Conservation (phyloP, 2,888 invertebrate species). For the Apodemia mormo region DNA sequence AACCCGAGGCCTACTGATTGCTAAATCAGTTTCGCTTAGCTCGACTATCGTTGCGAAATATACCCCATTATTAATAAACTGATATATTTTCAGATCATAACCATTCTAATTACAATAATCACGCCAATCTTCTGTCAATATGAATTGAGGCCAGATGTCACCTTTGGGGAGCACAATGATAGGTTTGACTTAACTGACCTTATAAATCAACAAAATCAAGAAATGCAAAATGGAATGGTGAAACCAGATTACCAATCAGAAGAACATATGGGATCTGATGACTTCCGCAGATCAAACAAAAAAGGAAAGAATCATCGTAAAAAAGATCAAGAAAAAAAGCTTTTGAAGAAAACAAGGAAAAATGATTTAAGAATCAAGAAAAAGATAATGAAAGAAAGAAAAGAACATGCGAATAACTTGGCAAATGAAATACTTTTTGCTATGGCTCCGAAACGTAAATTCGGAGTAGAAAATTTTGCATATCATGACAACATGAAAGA, state of each 20-base stretch:
- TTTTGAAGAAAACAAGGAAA: conserved; percentile 18
- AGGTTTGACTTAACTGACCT: conserved; percentile 54
- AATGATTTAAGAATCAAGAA: conserved; percentile 24
- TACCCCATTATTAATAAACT: too few species aligned
- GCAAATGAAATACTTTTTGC: conserved; percentile 31
- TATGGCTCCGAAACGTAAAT: conserved; percentile 28
- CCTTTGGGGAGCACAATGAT: conserved; percentile 54
- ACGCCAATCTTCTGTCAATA: background rate
- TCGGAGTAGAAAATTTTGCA: conserved; percentile 41
- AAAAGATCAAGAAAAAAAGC: conserved; percentile 18
- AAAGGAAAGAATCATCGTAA: conserved; percentile 23
- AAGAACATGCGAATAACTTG: conserved; percentile 32
- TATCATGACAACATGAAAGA: conserved; percentile 45
- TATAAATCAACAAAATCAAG: conserved; percentile 41
- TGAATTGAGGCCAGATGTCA: conserved; percentile 52
- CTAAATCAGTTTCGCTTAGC: too few species aligned
- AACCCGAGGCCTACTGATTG: too few species aligned
- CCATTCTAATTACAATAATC: background rate
- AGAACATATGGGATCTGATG: conserved; percentile 26
- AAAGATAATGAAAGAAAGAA: conserved; percentile 28
- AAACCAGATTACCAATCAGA: conserved; percentile 28
- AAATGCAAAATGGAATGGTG: background rate
- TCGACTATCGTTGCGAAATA: too few species aligned
- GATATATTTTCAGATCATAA: background rate
- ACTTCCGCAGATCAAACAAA: conserved; percentile 34